Evolutionary conservation across 2,888 invertebrate species (phyloP), one percentile per base, ranked within the genome.

Genomic region (Acleris laterana): DNA sequence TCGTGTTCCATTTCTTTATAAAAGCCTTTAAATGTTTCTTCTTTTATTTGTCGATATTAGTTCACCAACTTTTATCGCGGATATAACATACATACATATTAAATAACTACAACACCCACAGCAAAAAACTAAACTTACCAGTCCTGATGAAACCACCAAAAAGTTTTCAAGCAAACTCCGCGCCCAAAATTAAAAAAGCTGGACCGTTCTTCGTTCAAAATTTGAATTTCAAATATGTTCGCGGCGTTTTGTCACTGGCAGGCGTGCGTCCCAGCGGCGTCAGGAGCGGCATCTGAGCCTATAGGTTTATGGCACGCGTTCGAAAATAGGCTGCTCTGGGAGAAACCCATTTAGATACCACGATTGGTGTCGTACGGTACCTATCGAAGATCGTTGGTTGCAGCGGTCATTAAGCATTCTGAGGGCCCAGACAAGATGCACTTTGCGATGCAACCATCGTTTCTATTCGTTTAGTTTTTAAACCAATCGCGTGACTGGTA

Each of bases 221-320:
- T 75, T 73, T 72, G 61, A 77, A 71, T 66, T 76, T 74, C 68
- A 71, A 73, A 74, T 64, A 51, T 53, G 17, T 57, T 62, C 69
- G 68, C 61, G 64, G 69, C 70, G 71, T 74, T 70, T 70, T 64
- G 68, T 66, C 70, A 73, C 71, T 72, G 70, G 64, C 68, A 69
- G 62, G 72, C 82, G 84, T 77, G 81, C 80, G 79, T 65, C 74
- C 79, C 69, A 71, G 71, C 62, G 70, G 74, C 72, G 77, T 77
- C 79, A 70, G 78, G 75, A 81, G 83, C 82, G 84, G 84, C 80
- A 77, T 85, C 85, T 88, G 81, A 63, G 80, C 79, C 81, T 80
- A 79, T 81, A 80, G 66, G 51, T 61, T 77, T 78, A 79, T 79
- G 76, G 74, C 72, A 71, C 72, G 74, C 72, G 71, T 64, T 72